These are phyloP conservation scores for Pagrus major DNA, from an alignment of 2,113 vertebrate genomes.

Conservation along the genomic window DNA sequence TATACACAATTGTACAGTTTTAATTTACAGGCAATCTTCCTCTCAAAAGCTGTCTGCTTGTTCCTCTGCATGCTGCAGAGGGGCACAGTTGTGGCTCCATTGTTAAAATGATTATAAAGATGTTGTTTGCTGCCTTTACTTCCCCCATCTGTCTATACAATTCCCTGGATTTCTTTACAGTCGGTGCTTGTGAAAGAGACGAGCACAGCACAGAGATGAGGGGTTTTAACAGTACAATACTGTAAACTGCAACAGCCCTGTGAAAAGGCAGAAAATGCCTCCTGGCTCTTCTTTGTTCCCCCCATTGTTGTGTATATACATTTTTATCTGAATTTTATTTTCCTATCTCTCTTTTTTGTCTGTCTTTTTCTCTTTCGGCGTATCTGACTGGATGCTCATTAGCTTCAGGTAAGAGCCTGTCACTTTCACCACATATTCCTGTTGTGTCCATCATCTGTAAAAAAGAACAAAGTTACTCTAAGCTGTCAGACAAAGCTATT, in stretches of 20 bases:
- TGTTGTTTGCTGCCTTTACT: slow-evolving; percentile 34
- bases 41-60: slow-evolving; percentile 41
- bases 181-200: slow-evolving; percentile 15
- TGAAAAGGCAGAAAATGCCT: slow-evolving; percentile 15
- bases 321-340: slow-evolving; percentile 3
- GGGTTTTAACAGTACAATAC: slow-evolving; percentile 6
- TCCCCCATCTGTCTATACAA: slow-evolving; percentile 7
- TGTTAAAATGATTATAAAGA: slow-evolving; percentile 51
- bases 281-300: neutral
- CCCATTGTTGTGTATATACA: neutral
- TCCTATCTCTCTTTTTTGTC: slow-evolving; percentile 11
- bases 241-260: slow-evolving; percentile 1
- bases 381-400: slow-evolving; percentile 14
- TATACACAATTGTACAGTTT: slow-evolving; percentile 43
- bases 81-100: slow-evolving; percentile 23
- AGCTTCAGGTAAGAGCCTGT: slow-evolving; percentile 78
- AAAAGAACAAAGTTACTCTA: neutral
- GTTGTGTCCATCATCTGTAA: neutral
- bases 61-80: slow-evolving; percentile 20
- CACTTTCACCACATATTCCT: neutral
- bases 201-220: neutral
- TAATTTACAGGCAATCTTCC: slow-evolving; percentile 51
- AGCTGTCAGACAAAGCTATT: neutral
- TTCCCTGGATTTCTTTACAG: slow-evolving; percentile 20
- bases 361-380: slow-evolving; percentile 1